Percentiles rank a stretch among this genome's conserved stretches.
Conservation (phyloP, 2,113 vertebrate species). For the Cyrtonyx montezumae region DNA sequence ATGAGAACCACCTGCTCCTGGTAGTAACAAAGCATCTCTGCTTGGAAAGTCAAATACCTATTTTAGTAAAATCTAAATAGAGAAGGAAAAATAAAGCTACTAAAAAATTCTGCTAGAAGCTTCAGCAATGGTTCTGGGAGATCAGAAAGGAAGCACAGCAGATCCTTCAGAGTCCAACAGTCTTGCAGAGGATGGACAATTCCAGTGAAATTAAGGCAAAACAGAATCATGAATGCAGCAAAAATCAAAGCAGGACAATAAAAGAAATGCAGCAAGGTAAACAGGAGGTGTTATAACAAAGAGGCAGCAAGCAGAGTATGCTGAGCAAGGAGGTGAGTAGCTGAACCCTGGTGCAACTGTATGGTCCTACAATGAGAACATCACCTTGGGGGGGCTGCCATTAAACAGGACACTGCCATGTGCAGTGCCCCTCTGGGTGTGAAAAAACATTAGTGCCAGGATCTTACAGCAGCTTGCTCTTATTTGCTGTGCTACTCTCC, state of each 20-base stretch:
- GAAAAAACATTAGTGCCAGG: neutral
- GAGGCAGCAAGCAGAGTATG: neutral
- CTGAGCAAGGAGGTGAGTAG: neutral
- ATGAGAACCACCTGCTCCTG: constrained; percentile 54
- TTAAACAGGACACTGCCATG: neutral
- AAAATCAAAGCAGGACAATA: neutral
- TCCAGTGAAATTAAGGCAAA: neutral
- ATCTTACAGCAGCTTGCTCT: neutral
- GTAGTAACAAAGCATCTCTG: constrained; percentile 15
- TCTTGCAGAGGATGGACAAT: neutral
- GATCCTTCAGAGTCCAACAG: constrained; percentile 21
- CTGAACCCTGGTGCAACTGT: neutral
- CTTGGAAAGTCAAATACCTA: constrained; percentile 27
- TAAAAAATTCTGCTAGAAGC: constrained; percentile 37
- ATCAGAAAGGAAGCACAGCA: constrained; percentile 44
- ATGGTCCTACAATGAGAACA: fast-evolving
- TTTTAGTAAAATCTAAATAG: constrained; percentile 8
- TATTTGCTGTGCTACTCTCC: neutral
- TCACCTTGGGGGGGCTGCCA: neutral
- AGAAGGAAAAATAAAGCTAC: neutral
- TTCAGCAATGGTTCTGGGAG: constrained; percentile 16
- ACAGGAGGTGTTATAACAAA: neutral
- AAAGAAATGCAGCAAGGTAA: neutral
- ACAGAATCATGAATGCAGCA: neutral
- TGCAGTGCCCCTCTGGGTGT: neutral